Evolutionary conservation across 37 sponge, comb jelly and placozoan genomes (phyloP), one percentile per base, ranked within the genome.

Genomic region (Spongilla lacustris): DNA sequence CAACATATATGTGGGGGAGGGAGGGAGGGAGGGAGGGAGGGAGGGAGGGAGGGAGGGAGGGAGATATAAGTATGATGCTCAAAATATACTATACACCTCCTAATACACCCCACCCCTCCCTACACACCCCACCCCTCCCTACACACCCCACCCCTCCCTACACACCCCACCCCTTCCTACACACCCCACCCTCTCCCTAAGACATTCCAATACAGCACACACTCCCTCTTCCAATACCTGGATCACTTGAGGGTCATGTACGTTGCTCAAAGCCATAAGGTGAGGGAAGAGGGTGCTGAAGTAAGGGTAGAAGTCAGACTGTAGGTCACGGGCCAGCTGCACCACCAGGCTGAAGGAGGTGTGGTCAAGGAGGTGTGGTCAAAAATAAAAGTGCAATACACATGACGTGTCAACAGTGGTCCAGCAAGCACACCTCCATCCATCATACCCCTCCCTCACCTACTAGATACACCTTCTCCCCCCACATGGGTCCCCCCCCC

Each of bases 271-370:
- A 19, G 88, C 72, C 4, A 86, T 76, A 12, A 97, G 85, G n/a
- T 85, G 71, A 2, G 87, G 36, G 73, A 95, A 95, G 50, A 97
- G 71, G 46, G 89, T 83, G 25, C 30, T 31, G 67, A 97, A 97
- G 85, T 91, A 74, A 25, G 94, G 92, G 66, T 95, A 95, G 50
- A 97, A 95, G 66, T 97, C 94, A 0, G 58, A 35, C 73, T 97
- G 98, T 4, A 97, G 82, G 76, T 97, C 98, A 41, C 96, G 80
- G 29, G 96, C 92, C 29, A 97, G 75, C 86, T 97, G 96, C 6
- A 95, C 92, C 36, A 88, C 69, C 77, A 95, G 73, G 68, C 94
- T 93, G 76, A 73, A 48, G 35, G 19, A 32, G 36, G n/a, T n/a
- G n/a, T n/a, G n/a, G n/a, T n/a, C n/a, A n/a, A n/a, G n/a, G n/a